Evolutionary conservation across 2,113 vertebrate species (phyloP).

Genomic region (Hemiprocne comata): DNA sequence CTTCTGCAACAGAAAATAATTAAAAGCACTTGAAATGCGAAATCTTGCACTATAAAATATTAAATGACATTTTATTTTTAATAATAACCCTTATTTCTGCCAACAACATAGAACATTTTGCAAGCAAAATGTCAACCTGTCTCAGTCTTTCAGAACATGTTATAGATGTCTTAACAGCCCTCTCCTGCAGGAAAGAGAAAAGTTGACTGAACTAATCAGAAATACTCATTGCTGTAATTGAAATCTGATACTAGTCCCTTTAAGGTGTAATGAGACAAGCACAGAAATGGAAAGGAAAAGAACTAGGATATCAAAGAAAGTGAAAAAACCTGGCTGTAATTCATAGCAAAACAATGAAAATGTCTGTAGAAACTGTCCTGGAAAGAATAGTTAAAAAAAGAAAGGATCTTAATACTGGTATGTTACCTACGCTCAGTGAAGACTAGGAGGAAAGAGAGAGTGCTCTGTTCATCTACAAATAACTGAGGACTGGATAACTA

Average conservation of each 20-base stretch:
- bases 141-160: background rate
- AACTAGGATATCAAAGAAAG: background rate
- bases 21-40: background rate
- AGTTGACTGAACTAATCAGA: background rate
- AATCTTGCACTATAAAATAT: background rate
- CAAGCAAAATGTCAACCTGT: background rate
- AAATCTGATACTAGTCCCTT: background rate
- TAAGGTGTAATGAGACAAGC: background rate
- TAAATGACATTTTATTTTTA: constrained; percentile 2
- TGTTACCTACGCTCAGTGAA: background rate
- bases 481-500: background rate
- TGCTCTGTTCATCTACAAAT: background rate
- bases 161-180: background rate
- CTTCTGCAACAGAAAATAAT: background rate
- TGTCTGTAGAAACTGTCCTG: background rate
- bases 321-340: background rate
- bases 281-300: background rate
- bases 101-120: background rate
- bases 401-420: background rate
- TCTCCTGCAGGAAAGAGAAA: background rate
- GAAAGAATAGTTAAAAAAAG: background rate
- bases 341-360: background rate
- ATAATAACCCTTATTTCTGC: background rate
- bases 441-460: background rate
- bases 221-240: background rate